Conservation (phyloP, 2,888 invertebrate genomes). For the Zaprionus bogoriensis region DNA sequence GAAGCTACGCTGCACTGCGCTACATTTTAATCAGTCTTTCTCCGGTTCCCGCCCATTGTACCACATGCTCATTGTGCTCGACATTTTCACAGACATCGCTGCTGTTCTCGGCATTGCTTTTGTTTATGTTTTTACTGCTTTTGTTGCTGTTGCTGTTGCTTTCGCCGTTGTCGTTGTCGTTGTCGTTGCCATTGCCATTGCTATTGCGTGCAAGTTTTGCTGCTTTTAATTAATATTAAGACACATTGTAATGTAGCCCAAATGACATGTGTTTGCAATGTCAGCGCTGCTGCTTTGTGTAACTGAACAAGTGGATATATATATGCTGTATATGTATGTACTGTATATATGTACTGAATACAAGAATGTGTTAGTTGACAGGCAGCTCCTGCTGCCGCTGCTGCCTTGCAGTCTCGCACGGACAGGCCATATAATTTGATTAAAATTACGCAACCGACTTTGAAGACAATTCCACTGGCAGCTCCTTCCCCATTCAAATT, state of each 20-base stretch:
- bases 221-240: slow-evolving; percentile 74
- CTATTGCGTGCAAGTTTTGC: slow-evolving; percentile 38
- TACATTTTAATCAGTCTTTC: slow-evolving; percentile 44
- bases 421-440: slow-evolving; percentile 35
- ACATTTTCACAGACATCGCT: slow-evolving; percentile 10
- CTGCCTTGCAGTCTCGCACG: neutral
- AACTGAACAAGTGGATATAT: neutral
- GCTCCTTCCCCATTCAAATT: slow-evolving; percentile 9
- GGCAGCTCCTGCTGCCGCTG: slow-evolving; percentile 11
- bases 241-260: slow-evolving; percentile 55
- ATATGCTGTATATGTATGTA: slow-evolving; percentile 3
- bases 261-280: slow-evolving; percentile 66
- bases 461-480: slow-evolving; percentile 13
- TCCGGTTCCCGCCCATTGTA: slow-evolving; percentile 40
- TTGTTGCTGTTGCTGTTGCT: slow-evolving; percentile 3
- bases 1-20: neutral
- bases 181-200: neutral
- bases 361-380: neutral
- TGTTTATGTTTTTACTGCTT: neutral
- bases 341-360: neutral
- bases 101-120: neutral
- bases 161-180: slow-evolving; percentile 11
- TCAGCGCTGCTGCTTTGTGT: slow-evolving; percentile 34
- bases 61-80: slow-evolving; percentile 18
- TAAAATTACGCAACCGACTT: slow-evolving; percentile 27